Base-by-base conservation (phyloP, 23 tunicate genomes). In the Styela clava region DNA sequence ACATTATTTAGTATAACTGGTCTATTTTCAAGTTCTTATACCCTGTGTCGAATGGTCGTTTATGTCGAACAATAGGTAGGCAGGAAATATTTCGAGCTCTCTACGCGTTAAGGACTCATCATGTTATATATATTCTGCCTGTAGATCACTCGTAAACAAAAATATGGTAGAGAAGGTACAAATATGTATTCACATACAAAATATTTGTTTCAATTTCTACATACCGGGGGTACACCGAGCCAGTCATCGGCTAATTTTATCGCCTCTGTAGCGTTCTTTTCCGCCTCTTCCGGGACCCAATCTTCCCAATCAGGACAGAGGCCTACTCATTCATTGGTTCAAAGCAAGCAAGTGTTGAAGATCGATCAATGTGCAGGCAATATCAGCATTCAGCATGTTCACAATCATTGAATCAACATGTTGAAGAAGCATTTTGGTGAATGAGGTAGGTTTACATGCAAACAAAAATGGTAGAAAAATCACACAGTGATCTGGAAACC, bases 251-350 rank as follows among this genome's bases (percentile, higher is more conserved):
- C 99, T 36, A 96, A 63, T 84, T 87, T 93, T 94, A 96, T 96
- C 30, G 97, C 99, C 69, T 96, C 97, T 2, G 86, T 84, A 12
- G 99, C 89, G 72, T 96, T 96, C 32, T 85, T 84, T 24, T 31
- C 73, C 1, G 68, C 69, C n/a, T 93, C 74, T 1, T 87, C 83
- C 26, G 90, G 88, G 28, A 64, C 81, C 99, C 99, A 96, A 35
- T 91, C 97, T 35, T 96, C 97, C 99, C 99, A 96, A 62, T 96
- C 99, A 33, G 99, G 99, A 71, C 99, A 96, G 37, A 96, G 78
- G 34, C 99, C 99, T 96, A 32, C 51, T 81, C 33, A 32, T 73
- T 3, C 34, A 52, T 31, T 23, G 56, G 19, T 72, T 72, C 9
- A 30, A n/a, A 33, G 7, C 36, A 72, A 23, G 78, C 78, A 72